Percentiles rank a stretch among this genome's conserved stretches.
Conservation (phyloP, 2,113 vertebrate species). For the Myxocyprinus asiaticus region DNA sequence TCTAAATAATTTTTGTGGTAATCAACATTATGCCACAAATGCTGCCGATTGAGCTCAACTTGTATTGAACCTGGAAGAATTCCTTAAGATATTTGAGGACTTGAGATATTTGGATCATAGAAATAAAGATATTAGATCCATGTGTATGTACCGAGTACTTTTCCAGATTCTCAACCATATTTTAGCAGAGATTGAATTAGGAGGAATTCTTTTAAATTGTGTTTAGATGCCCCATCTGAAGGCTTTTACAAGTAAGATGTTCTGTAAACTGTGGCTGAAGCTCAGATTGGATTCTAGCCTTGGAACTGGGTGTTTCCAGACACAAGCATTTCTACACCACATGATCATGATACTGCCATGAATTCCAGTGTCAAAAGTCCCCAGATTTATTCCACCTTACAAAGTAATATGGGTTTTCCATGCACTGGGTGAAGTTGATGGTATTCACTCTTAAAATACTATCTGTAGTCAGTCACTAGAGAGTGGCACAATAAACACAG, state of each 20-base stretch:
- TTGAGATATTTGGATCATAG: too few species aligned
- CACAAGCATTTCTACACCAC: constrained; percentile 13
- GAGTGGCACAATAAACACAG: background rate
- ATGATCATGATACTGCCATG: constrained; percentile 36
- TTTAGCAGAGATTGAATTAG: too few species aligned
- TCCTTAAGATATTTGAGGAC: too few species aligned
- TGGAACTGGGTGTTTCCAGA: constrained; percentile 16
- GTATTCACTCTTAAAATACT: background rate
- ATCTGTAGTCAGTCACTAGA: background rate
- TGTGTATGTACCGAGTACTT: too few species aligned
- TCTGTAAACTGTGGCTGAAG: background rate
- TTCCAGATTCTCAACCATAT: too few species aligned
- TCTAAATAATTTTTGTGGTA: too few species aligned
- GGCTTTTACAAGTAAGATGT: background rate
- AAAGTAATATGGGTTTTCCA: constrained; percentile 1
- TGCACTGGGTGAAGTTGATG: background rate
- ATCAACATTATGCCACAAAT: too few species aligned
- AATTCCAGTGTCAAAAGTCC: constrained; percentile 7
- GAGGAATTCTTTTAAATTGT: background rate
- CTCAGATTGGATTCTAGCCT: background rate
- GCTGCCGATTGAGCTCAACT: too few species aligned
- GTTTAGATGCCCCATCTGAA: background rate
- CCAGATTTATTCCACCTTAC: background rate
- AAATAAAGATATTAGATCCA: too few species aligned
- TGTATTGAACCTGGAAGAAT: too few species aligned